These are phyloP conservation scores for Troides helena DNA, from an alignment of 2,888 invertebrate species.

Conservation along the genomic window DNA sequence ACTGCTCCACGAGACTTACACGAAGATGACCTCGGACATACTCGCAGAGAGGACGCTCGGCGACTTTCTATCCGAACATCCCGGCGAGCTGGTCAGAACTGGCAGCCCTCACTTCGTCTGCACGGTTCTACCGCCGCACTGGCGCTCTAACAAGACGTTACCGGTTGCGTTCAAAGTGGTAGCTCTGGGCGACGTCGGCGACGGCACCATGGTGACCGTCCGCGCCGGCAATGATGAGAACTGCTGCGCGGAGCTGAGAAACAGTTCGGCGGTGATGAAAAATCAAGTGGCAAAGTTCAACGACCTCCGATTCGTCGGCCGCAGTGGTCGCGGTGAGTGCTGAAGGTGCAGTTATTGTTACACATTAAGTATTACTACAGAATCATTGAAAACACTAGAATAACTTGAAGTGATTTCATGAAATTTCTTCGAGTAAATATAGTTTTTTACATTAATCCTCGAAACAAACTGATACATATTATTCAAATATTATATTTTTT, in stretches of 20 bases:
- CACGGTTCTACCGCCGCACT: slow-evolving; percentile 96
- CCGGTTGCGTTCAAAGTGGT: slow-evolving; percentile 98
- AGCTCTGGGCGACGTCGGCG: slow-evolving; percentile 95
- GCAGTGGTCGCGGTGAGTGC: slow-evolving; percentile 98
- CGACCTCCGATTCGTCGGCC: slow-evolving; percentile 98
- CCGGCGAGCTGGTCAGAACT: slow-evolving; percentile 94
- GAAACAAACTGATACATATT: too few relatives aligned
- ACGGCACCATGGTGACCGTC: slow-evolving; percentile 97
- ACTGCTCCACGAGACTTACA: slow-evolving; percentile 89
- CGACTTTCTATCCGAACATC: slow-evolving; percentile 93
- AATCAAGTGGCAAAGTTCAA: slow-evolving; percentile 99
- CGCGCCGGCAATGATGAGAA: slow-evolving; percentile 99
- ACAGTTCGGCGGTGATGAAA: slow-evolving; percentile 97
- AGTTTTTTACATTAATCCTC: too few relatives aligned
- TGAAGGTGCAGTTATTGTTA: slow-evolving; percentile 75
- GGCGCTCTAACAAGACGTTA: slow-evolving; percentile 98
- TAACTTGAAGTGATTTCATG: background rate
- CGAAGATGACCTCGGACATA: slow-evolving; percentile 94
- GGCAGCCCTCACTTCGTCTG: slow-evolving; percentile 97
- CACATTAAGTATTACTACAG: slow-evolving; percentile 37
- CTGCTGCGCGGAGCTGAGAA: slow-evolving; percentile 96
- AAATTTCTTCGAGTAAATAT: too few relatives aligned
- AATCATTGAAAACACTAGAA: slow-evolving; percentile 6
- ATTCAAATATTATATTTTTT: background rate
- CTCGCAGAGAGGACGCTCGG: slow-evolving; percentile 92